Evolutionary conservation across 2,797 vertebrate species (phyloP).

Genomic region (Otolemur crassicaudatus): DNA sequence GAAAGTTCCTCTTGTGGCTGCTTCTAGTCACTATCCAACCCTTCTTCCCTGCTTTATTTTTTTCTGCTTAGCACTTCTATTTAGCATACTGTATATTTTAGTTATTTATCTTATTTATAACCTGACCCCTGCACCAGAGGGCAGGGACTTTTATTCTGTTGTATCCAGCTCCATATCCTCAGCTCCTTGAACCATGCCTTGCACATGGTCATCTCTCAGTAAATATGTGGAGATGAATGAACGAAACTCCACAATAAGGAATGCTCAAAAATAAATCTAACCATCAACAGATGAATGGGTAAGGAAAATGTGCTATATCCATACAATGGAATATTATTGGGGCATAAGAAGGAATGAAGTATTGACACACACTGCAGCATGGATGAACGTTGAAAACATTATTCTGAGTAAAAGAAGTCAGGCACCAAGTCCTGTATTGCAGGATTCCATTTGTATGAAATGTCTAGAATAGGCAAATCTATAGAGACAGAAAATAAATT

Average conservation of each 20-base stretch:
- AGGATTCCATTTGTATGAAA: background rate
- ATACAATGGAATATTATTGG: background rate
- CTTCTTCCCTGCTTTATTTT: background rate
- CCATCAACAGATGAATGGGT: background rate
- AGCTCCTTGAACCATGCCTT: background rate
- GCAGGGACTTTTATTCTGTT: conserved; percentile 24
- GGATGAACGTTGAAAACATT: background rate
- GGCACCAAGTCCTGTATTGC: background rate
- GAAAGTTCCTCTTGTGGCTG: background rate
- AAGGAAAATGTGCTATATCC: background rate
- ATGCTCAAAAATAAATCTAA: conserved; percentile 9
- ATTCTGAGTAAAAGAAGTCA: conserved; percentile 13
- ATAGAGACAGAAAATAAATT: no score
- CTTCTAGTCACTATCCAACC: background rate
- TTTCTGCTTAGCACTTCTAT: background rate
- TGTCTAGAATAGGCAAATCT: background rate
- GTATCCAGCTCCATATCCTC: background rate
- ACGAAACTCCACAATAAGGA: background rate
- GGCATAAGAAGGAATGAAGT: background rate
- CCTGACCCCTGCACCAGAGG: background rate
- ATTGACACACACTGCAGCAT: background rate
- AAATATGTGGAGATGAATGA: conserved; percentile 42
- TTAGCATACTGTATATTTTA: background rate
- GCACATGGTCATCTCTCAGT: background rate
- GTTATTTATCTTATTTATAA: background rate